Evolutionary conservation across 2,888 invertebrate genomes (phyloP).

Genomic region (Ditylenchus weischeri): DNA sequence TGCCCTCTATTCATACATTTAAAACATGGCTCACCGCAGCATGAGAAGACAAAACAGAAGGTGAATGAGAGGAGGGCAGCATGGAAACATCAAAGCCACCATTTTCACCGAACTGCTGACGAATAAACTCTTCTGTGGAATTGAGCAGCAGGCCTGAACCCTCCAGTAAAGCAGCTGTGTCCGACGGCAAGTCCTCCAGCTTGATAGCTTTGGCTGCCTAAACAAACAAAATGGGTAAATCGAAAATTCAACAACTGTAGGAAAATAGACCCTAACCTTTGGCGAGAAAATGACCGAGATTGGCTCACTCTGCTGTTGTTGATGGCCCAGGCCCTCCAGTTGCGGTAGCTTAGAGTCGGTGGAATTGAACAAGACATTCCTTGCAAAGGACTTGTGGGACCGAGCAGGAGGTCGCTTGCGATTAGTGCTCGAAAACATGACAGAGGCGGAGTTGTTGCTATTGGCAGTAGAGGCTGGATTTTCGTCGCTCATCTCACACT

Average conservation of each 20-base stretch:
- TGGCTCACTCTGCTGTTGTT: not conserved
- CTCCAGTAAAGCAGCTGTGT: constrained; percentile 1
- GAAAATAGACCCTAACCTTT: not conserved
- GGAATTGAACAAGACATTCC: too few species aligned
- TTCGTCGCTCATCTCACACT: too few species aligned
- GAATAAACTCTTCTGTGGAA: constrained; percentile 1
- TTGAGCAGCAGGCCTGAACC: not conserved
- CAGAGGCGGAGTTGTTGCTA: constrained; percentile 7
- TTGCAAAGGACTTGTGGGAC: not conserved
- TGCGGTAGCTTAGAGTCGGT: not conserved
- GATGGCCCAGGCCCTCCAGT: not conserved
- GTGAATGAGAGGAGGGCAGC: too few species aligned
- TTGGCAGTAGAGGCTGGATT: not conserved
- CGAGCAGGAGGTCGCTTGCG: constrained; percentile 21
- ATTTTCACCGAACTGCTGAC: not conserved
- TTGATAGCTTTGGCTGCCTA: not conserved
- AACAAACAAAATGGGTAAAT: too few species aligned
- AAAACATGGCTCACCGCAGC: too few species aligned
- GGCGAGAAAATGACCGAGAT: constrained; percentile 1
- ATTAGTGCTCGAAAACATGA: constrained; percentile 23
- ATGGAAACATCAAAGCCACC: too few species aligned
- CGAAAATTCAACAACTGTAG: too few species aligned
- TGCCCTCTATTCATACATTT: too few species aligned
- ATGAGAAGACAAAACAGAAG: too few species aligned
- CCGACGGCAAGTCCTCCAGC: constrained; percentile 2